Base-by-base conservation (phyloP, 2,888 invertebrate genomes). In the Meiosimyza platycephala region DNA sequence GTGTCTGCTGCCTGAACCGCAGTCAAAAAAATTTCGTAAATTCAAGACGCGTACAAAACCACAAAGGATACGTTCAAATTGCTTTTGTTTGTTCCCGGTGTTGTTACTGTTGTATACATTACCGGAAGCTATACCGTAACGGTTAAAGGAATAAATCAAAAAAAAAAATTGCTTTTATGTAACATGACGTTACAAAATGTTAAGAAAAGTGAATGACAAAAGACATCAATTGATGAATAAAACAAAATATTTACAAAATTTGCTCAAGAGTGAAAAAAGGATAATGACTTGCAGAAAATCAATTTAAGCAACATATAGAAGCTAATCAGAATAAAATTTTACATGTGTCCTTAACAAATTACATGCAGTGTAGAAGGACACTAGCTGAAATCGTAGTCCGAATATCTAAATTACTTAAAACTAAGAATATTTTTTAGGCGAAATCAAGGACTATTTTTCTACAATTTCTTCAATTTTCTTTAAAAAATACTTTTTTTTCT, bases 61-160 rank as follows among this genome's bases (percentile, higher is more conserved):
- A 55, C 55, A 67, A 55, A 55, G 47, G 18, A 67, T 55, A 28
- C 67, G 47, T 11, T 13, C n/a, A 16, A 33, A 28, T n/a, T 54
- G 54, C 15, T 66, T n/a, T 67, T 55, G 67, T 33, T 54, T 18
- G 51, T 47, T 50, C 15, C n/a, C 28, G 16, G 50, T 28, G 28
- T 28, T 28, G 28, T 28, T 28, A 28, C 28, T 28, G 15, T 47
- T 48, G 33, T 47, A 55, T 40, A n/a, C 55, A 55, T 55, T 47
- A 67, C 67, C 67, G 67, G 67, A 67, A 67, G 67, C 54, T 66
- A 54, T 64, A 22, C 1, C 18, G 6, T 22, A 16, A 51, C 15
- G 16, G 51, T 18, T 16, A 28, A n/a, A 22, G 33, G 15, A 60
- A 13, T 15, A 60, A 60, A 40, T 15, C 11, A 55, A 3, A 22